Percentiles rank a stretch among this genome's conserved stretches.
Conservation (phyloP, 2,113 vertebrate species). For the mouse (Mus musculus) region DNA sequence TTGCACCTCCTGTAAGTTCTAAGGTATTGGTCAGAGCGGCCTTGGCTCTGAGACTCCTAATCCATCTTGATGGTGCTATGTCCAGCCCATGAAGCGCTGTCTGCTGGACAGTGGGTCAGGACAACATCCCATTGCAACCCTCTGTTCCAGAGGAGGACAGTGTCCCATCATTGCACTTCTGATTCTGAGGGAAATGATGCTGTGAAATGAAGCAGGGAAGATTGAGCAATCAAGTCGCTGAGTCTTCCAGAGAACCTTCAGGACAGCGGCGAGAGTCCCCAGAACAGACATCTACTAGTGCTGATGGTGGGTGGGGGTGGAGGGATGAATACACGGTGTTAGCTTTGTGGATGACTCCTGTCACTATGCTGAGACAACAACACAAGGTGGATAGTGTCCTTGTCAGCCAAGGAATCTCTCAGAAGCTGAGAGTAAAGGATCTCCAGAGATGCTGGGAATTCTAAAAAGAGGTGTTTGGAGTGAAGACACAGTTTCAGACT, state of each 20-base stretch:
- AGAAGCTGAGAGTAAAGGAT: not conserved
- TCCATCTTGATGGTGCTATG: fast-evolving
- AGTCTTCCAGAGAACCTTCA: not conserved
- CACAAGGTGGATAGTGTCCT: not conserved
- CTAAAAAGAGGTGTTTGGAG: not conserved
- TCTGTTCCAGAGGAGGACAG: not conserved
- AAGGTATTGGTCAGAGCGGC: not conserved
- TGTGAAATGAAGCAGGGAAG: not conserved
- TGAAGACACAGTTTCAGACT: not conserved
- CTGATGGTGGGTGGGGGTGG: too few relatives aligned
- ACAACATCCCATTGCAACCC: fast-evolving
- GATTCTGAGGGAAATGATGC: not conserved
- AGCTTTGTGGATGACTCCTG: not conserved
- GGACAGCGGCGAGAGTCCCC: too few relatives aligned
- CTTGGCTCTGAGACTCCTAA: not conserved
- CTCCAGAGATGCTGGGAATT: not conserved
- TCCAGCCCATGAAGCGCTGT: fast-evolving
- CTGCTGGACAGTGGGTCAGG: not conserved
- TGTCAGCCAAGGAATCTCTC: not conserved
- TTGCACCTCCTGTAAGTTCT: not conserved
- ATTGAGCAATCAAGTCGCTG: not conserved
- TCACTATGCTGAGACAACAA: too few relatives aligned
- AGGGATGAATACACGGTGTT: not conserved
- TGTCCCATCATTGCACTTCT: too few relatives aligned
- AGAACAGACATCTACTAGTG: not conserved